Percentiles rank a stretch among this genome's conserved stretches.
These are phyloP conservation scores for Norana najaformis DNA, from an alignment of 2,888 invertebrate species.

Conservation along the genomic window DNA sequence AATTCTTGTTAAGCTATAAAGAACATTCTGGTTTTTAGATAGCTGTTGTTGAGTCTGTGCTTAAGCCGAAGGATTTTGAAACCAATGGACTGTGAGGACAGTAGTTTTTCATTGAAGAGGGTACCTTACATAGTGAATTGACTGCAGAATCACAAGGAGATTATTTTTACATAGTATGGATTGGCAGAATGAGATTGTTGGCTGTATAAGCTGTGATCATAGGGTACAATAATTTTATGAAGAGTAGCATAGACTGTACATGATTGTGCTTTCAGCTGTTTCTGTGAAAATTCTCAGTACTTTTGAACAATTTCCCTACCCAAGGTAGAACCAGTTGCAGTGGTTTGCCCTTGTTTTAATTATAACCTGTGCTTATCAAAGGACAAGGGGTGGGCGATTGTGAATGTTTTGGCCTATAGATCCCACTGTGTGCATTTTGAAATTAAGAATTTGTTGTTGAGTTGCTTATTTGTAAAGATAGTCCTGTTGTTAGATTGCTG, in stretches of 20 bases:
- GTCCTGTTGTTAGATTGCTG: not conserved
- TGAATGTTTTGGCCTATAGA: too few species aligned
- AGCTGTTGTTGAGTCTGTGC: not conserved
- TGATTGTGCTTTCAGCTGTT: not conserved
- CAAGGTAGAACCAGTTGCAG: not conserved
- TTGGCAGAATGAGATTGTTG: not conserved
- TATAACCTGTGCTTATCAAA: too few species aligned
- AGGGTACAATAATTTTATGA: not conserved
- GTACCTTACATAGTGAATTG: not conserved
- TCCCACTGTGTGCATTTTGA: not conserved
- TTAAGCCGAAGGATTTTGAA: not conserved
- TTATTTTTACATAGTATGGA: not conserved
- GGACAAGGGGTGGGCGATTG: too few species aligned
- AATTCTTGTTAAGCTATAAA: not conserved
- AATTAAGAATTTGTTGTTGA: not conserved
- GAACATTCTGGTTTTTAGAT: not conserved
- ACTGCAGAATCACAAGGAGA: not conserved
- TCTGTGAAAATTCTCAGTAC: not conserved
- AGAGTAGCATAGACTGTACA: not conserved
- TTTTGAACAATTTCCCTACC: not conserved
- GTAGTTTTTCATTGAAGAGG: not conserved
- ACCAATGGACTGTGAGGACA: not conserved
- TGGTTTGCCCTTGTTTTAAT: not conserved
- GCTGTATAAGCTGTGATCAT: not conserved
- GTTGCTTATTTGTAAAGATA: not conserved